Conservation (phyloP, 1,140 invertebrate genomes). For the Brachionus plicatilis region DNA sequence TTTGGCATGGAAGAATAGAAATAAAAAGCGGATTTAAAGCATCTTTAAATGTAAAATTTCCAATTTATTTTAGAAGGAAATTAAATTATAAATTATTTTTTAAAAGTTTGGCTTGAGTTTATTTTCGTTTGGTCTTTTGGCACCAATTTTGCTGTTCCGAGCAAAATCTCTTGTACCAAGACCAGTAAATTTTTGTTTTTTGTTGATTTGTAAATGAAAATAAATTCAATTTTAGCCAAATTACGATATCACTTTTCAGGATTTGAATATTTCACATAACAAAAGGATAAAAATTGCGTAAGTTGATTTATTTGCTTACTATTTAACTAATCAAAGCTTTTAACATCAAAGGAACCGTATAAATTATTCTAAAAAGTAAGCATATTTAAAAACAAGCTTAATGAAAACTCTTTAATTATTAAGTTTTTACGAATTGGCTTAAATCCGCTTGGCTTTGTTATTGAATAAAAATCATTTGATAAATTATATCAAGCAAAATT, state of each 20-base stretch:
- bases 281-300: slow-evolving; percentile 14
- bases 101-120: slow-evolving; percentile 14
- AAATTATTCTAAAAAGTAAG: not conserved
- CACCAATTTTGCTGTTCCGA: slow-evolving; percentile 5
- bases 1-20: slow-evolving; percentile 29
- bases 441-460: too few relatives aligned
- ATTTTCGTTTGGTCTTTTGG: not conserved
- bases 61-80: not conserved
- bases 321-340: not conserved
- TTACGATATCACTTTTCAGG: not conserved
- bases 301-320: not conserved
- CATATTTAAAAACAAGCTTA: not conserved
- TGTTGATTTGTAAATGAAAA: not conserved
- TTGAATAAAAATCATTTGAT: too few relatives aligned
- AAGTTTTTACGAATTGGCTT: not conserved
- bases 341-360: not conserved
- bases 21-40: not conserved
- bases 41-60: not conserved
- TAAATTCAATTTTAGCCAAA: not conserved
- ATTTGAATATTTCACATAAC: not conserved
- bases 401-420: not conserved
- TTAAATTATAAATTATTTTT: not conserved
- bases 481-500: too few relatives aligned
- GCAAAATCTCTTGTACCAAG: not conserved
- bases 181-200: not conserved